These are phyloP conservation scores for Streblospio benedicti DNA, from an alignment of 1,140 invertebrate genomes.

Conservation along the genomic window DNA sequence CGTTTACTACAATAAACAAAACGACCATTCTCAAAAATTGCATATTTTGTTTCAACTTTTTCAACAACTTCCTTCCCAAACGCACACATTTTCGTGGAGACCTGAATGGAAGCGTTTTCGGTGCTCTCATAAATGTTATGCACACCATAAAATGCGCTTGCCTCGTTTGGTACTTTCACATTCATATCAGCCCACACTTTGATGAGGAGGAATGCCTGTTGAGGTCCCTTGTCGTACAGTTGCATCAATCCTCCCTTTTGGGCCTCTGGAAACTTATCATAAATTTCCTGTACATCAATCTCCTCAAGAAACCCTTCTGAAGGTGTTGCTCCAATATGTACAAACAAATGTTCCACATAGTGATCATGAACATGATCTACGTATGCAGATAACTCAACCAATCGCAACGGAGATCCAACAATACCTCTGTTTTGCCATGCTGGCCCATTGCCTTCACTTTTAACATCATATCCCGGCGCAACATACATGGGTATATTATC, in stretches of 20 bases:
- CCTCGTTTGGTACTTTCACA: neutral
- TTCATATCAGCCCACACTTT: conserved; percentile 71
- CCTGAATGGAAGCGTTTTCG: neutral
- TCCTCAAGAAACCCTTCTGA: conserved; percentile 27
- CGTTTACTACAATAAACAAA: conserved; percentile 89
- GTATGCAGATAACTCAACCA: too few species aligned
- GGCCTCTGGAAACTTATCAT: neutral
- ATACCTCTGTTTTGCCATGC: too few species aligned
- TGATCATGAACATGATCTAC: too few species aligned
- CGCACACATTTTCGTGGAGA: conserved; percentile 92
- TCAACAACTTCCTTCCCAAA: conserved; percentile 97
- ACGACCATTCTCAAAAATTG: conserved; percentile 80
- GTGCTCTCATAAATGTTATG: conserved; percentile 14
- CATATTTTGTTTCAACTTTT: conserved; percentile 71
- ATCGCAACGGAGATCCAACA: too few species aligned
- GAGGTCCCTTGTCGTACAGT: conserved; percentile 87
- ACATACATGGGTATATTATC: conserved; percentile 7
- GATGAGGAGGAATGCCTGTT: conserved; percentile 92
- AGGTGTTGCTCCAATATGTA: too few species aligned
- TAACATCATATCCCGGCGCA: conserved; percentile 1
- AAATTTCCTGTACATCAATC: neutral
- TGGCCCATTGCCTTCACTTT: too few species aligned
- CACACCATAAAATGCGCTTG: neutral
- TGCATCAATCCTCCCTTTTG: conserved; percentile 69
- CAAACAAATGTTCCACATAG: too few species aligned